Percentiles rank a stretch among this genome's conserved stretches.
phyloP scores from a whole-genome alignment of 2,113 vertebrate genomes.

The Pristiophorus japonicus region DNA sequence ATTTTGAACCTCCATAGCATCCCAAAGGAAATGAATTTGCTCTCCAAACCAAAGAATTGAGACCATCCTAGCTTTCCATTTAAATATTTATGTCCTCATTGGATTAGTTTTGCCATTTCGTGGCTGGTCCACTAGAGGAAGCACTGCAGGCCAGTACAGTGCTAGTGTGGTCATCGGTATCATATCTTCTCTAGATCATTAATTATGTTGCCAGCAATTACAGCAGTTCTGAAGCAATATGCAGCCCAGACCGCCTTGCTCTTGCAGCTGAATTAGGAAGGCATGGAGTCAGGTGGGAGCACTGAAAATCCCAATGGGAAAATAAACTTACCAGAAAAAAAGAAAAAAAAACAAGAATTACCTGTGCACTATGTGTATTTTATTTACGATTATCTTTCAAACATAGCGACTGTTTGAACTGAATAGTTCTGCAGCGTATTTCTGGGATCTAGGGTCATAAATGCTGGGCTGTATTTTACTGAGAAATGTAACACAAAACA shows the following conservation, averaged over 20 bases:
- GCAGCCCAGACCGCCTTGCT: neutral
- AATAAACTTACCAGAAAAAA: neutral
- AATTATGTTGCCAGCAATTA: neutral
- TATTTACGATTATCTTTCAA: constrained; percentile 13
- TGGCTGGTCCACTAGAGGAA: neutral
- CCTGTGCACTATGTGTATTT: neutral
- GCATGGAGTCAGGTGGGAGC: neutral
- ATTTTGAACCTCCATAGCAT: no score
- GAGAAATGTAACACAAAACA: neutral
- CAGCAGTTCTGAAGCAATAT: neutral
- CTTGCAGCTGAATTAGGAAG: neutral
- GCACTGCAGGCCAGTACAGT: neutral
- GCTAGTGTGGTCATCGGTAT: neutral
- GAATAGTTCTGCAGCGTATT: neutral
- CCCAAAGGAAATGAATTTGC: no score
- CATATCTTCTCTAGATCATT: neutral
- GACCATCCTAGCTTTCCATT: no score
- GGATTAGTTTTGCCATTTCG: neutral
- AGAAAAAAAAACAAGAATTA: neutral
- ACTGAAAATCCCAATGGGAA: neutral
- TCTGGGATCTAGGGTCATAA: constrained; percentile 2
- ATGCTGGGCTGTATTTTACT: neutral
- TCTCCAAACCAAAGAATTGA: no score
- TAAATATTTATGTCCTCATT: no score
- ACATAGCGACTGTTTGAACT: neutral